A percentile compares a stretch with the other conserved stretches of the same genome.
These are phyloP conservation scores for Halyomorpha halys DNA, from an alignment of 1,140 invertebrate species.

Conservation along the genomic window DNA sequence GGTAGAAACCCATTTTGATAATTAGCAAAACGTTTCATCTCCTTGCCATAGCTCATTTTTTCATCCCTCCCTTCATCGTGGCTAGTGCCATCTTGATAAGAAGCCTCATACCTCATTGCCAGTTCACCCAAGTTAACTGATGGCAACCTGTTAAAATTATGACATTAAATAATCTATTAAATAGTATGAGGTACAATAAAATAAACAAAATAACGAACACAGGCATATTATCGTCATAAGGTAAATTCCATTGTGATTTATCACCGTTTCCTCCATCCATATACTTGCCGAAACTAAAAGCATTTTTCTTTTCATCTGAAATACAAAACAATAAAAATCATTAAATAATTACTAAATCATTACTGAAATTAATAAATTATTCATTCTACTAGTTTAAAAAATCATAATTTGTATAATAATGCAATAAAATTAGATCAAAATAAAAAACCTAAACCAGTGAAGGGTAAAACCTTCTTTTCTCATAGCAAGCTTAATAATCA, in stretches of 20 bases:
- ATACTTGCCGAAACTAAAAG: slow-evolving; percentile 16
- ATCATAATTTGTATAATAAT: no score
- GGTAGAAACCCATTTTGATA: slow-evolving; percentile 6
- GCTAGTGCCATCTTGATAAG: not conserved
- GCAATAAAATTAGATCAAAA: no score
- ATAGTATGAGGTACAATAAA: not conserved
- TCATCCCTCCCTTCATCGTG: slow-evolving; percentile 19
- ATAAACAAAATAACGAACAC: no score
- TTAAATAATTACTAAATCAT: no score
- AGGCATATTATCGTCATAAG: slow-evolving; percentile 25
- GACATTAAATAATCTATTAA: not conserved
- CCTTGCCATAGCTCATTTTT: slow-evolving; percentile 1
- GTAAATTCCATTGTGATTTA: slow-evolving; percentile 37
- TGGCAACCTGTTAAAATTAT: not conserved
- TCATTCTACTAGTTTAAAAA: no score
- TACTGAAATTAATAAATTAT: no score
- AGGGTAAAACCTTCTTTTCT: no score
- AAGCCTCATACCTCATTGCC: not conserved
- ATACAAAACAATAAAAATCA: no score
- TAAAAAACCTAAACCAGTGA: no score
- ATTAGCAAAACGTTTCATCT: not conserved
- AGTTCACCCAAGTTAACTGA: not conserved
- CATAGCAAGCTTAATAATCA: no score
- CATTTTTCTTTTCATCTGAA: no score
- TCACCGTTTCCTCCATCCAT: slow-evolving; percentile 29